These are phyloP conservation scores for Saccostrea echinata DNA, from an alignment of 1,140 invertebrate species.

Conservation along the genomic window DNA sequence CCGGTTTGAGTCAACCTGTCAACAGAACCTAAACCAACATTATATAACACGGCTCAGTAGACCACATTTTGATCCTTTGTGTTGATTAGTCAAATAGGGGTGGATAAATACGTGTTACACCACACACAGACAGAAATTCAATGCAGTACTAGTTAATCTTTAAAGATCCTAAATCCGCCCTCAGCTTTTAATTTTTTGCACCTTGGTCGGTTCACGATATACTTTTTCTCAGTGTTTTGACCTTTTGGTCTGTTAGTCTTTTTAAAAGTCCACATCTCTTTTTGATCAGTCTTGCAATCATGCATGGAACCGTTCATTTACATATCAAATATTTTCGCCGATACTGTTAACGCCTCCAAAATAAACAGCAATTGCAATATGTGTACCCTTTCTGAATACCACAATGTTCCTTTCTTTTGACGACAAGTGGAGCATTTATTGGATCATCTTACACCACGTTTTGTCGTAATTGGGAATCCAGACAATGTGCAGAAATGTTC, in stretches of 20 bases:
- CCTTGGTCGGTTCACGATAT: not conserved
- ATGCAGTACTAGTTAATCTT: not conserved
- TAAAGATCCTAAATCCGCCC: constrained; percentile 2
- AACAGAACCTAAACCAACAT: not conserved
- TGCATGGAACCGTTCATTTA: constrained; percentile 14
- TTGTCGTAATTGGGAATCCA: not conserved
- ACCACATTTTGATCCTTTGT: not conserved
- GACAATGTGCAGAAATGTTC: not conserved
- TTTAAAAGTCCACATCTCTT: not conserved
- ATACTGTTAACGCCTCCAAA: not conserved
- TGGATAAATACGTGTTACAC: not conserved
- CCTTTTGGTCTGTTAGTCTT: not conserved
- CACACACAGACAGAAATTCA: not conserved
- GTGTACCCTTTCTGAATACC: not conserved
- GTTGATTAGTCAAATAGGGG: not conserved
- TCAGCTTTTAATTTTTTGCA: not conserved
- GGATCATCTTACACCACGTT: not conserved
- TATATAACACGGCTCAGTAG: not conserved
- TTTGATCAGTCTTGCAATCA: constrained; percentile 25
- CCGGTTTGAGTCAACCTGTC: not conserved
- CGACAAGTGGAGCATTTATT: not conserved
- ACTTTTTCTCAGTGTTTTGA: not conserved
- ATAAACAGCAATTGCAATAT: not conserved
- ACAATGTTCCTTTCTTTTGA: not conserved
- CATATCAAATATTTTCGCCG: not conserved